Evolutionary conservation across 1,140 invertebrate genomes (phyloP).

Genomic region (Spodoptera frugiperda): DNA sequence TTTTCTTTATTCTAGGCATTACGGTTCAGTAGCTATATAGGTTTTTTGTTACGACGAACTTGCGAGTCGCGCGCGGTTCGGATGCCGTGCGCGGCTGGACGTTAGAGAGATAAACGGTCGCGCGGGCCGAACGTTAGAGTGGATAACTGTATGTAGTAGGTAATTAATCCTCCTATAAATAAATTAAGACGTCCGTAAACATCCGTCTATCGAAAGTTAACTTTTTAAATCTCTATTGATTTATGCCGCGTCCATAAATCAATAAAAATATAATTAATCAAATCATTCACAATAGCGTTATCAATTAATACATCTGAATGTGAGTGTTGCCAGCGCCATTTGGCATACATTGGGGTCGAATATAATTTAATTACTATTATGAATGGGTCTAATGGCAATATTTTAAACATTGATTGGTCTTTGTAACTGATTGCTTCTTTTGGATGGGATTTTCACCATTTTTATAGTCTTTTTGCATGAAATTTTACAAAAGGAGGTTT

Average conservation of each 20-base stretch:
- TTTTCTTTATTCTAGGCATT: too few species aligned
- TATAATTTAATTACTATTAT: slow-evolving; percentile 28
- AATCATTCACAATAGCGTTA: slow-evolving; percentile 25
- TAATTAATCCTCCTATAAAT: too few species aligned
- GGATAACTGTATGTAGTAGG: too few species aligned
- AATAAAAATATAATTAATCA: slow-evolving; percentile 22
- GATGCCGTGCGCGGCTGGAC: too few species aligned
- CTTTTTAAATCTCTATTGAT: not conserved
- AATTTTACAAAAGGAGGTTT: too few species aligned
- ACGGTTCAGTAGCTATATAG: too few species aligned
- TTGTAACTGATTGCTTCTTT: not conserved
- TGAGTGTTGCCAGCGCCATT: slow-evolving; percentile 11
- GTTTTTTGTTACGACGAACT: too few species aligned
- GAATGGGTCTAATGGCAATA: slow-evolving; percentile 6
- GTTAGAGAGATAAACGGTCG: too few species aligned
- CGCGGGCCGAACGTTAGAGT: too few species aligned
- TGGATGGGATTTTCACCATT: too few species aligned
- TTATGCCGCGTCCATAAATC: slow-evolving; percentile 6
- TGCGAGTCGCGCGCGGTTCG: too few species aligned
- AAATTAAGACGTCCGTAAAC: not conserved
- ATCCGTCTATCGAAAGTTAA: not conserved
- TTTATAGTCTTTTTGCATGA: too few species aligned
- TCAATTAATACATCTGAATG: slow-evolving; percentile 29
- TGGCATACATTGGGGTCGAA: slow-evolving; percentile 14
- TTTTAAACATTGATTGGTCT: not conserved